Conservation (phyloP, 2,797 vertebrate species). For the Dallia pectoralis region DNA sequence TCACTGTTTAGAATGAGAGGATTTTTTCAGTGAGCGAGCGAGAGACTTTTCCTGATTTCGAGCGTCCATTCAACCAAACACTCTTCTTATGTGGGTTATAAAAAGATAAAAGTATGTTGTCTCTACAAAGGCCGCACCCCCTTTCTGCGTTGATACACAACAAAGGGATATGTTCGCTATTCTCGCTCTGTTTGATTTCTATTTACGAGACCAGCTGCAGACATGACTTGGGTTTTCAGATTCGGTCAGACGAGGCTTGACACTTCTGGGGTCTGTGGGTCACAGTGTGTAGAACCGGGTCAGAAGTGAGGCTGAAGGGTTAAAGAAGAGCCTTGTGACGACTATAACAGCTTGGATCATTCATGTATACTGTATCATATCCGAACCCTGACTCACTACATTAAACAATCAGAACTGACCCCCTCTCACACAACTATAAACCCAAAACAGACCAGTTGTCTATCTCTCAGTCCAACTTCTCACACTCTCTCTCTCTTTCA, state of each 20-base stretch:
- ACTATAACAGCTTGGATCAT: slow-evolving; percentile 69
- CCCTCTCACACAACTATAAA: slow-evolving; percentile 46
- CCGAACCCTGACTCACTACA: slow-evolving; percentile 69
- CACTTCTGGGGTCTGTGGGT: slow-evolving; percentile 26
- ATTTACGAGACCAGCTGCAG: slow-evolving; percentile 29
- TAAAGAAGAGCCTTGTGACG: slow-evolving; percentile 66
- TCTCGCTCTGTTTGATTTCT: slow-evolving; percentile 43
- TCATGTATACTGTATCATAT: slow-evolving; percentile 75
- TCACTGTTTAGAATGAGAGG: slow-evolving; percentile 48
- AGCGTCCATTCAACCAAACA: slow-evolving; percentile 26
- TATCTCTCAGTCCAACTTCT: slow-evolving; percentile 14
- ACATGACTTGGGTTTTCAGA: slow-evolving; percentile 50
- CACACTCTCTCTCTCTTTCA: neutral
- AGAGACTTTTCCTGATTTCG: slow-evolving; percentile 20
- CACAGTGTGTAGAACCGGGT: slow-evolving; percentile 49
- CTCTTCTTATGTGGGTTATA: slow-evolving; percentile 39
- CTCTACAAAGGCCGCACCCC: slow-evolving; percentile 18
- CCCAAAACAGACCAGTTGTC: slow-evolving; percentile 35
- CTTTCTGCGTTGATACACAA: slow-evolving; percentile 28
- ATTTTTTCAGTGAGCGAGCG: slow-evolving; percentile 15
- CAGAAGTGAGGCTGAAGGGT: slow-evolving; percentile 41
- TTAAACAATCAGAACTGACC: slow-evolving; percentile 52
- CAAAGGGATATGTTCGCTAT: slow-evolving; percentile 44
- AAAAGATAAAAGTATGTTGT: slow-evolving; percentile 43
- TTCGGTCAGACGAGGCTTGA: slow-evolving; percentile 26